Evolutionary conservation across 2,888 invertebrate species (phyloP).

Genomic region (Lasioglossum malachurum): DNA sequence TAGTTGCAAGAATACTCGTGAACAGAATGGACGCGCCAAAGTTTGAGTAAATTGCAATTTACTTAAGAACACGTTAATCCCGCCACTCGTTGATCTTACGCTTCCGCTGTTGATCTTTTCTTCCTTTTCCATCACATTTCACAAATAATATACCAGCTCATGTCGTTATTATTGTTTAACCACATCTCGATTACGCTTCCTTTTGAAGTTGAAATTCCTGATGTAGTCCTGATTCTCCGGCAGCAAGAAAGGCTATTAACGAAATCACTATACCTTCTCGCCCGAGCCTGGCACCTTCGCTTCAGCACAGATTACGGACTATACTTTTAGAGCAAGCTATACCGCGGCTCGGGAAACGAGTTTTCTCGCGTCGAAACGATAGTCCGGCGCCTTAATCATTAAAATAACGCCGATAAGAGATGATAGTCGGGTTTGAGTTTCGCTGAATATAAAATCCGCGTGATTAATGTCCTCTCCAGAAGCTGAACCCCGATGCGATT

Average conservation of each 20-base stretch:
- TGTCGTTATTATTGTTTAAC: neutral
- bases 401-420: slow-evolving; percentile 29
- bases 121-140: neutral
- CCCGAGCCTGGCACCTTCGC: neutral
- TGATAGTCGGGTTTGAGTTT: neutral
- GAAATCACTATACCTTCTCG: neutral
- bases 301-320: neutral
- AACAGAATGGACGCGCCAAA: too few relatives aligned
- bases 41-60: too few relatives aligned
- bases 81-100: too few relatives aligned
- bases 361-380: neutral
- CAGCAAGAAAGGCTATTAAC: neutral
- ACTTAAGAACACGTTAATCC: too few relatives aligned
- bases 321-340: slow-evolving; percentile 15
- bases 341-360: neutral
- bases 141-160: neutral
- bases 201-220: neutral
- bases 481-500: slow-evolving; percentile 36
- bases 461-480: slow-evolving; percentile 44
- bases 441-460: slow-evolving; percentile 51
- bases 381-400: slow-evolving; percentile 26
- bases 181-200: neutral
- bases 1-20: too few relatives aligned
- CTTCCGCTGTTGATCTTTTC: too few relatives aligned
- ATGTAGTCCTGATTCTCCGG: neutral